phyloP scores from a whole-genome alignment of 2,888 invertebrate species.

The Tetrapedia diversipes region DNA sequence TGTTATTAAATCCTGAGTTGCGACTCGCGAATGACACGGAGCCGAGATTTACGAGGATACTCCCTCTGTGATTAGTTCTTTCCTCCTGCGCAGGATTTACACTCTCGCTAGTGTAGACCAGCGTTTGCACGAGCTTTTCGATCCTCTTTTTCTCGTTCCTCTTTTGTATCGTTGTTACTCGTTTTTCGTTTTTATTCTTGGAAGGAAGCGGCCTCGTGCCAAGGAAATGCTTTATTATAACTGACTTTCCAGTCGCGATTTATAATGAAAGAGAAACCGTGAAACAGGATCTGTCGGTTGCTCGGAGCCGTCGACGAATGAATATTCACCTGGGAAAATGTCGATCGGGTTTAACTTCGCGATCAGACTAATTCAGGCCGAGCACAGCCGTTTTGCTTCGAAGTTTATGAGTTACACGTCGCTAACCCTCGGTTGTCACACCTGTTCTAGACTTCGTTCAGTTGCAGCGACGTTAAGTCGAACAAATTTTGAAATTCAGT shows the following conservation, averaged over 20 bases:
- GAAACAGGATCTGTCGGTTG: conserved; percentile 21
- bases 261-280: conserved; percentile 28
- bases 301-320: neutral
- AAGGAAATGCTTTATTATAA: conserved; percentile 11
- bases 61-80: conserved; percentile 80
- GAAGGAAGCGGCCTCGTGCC: neutral
- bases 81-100: conserved; percentile 69
- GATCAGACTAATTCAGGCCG: no score
- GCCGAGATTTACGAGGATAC: conserved; percentile 77
- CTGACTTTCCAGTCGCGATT: conserved; percentile 1
- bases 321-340: conserved; percentile 18
- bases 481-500: no score
- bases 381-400: no score
- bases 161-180: neutral
- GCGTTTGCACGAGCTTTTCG: conserved; percentile 15
- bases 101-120: conserved; percentile 35
- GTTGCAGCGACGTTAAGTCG: no score
- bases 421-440: no score
- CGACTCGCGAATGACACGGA: conserved; percentile 79
- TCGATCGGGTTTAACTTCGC: neutral
- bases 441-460: no score
- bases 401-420: no score
- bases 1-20: conserved; percentile 81
- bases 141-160: neutral
- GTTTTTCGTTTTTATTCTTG: neutral